These are phyloP conservation scores for Zonitis immaculata DNA, from an alignment of 2,888 invertebrate species.

Conservation along the genomic window DNA sequence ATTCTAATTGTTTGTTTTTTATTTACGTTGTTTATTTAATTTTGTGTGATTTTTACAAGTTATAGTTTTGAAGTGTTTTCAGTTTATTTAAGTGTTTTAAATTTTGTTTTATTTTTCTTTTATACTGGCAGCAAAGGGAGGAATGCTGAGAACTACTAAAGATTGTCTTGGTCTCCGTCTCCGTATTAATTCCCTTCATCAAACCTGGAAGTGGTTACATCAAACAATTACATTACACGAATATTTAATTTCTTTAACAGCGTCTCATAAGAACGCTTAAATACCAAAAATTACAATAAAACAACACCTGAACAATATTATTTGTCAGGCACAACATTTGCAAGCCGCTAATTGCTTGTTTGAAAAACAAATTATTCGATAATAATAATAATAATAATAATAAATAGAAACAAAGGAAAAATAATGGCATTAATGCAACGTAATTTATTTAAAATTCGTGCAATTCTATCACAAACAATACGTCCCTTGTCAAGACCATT, in stretches of 20 bases:
- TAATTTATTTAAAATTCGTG: slow-evolving; percentile 28
- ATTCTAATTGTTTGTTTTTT: neutral
- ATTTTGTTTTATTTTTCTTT: slow-evolving; percentile 40
- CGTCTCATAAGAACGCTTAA: slow-evolving; percentile 63
- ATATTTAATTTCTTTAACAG: slow-evolving; percentile 75
- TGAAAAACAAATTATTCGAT: neutral
- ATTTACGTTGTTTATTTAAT: neutral
- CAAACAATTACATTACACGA: slow-evolving; percentile 86
- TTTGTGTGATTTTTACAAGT: neutral
- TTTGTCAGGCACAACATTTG: slow-evolving; percentile 31
- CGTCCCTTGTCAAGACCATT: slow-evolving; percentile 24
- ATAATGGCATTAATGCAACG: slow-evolving; percentile 42
- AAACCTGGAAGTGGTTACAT: slow-evolving; percentile 94
- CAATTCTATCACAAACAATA: slow-evolving; percentile 25
- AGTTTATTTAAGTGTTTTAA: slow-evolving; percentile 53
- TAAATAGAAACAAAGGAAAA: slow-evolving; percentile 1
- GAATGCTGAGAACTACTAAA: slow-evolving; percentile 62
- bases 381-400: neutral
- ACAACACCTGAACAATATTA: neutral
- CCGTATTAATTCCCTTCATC: slow-evolving; percentile 83
- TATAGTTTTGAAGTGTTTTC: neutral
- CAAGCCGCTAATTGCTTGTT: neutral
- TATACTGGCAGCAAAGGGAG: slow-evolving; percentile 45
- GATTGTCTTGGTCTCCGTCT: slow-evolving; percentile 85
- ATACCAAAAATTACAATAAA: slow-evolving; percentile 15